These are phyloP conservation scores for Phenganax stokvisi DNA, from an alignment of 92 coral and sea anemone species.

Conservation along the genomic window DNA sequence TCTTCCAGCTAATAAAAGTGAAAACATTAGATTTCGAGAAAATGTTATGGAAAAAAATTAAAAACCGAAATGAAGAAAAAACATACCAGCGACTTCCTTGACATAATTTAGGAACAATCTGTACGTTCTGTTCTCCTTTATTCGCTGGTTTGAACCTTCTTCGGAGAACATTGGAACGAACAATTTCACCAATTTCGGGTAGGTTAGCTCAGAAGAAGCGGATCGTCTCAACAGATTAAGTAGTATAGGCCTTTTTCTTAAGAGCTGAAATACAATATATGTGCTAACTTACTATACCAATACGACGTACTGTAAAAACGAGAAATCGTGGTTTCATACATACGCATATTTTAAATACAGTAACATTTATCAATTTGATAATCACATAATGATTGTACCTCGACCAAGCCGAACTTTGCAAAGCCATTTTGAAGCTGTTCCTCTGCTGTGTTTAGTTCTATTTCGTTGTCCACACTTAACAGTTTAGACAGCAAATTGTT, in stretches of 20 bases:
- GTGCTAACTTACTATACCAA: neutral
- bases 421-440: neutral
- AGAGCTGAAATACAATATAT: conserved; percentile 33
- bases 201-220: conserved; percentile 27
- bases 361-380: too few species aligned
- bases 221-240: conserved; percentile 41
- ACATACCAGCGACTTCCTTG: conserved; percentile 51
- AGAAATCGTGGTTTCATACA: too few species aligned
- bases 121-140: conserved; percentile 38
- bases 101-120: conserved; percentile 48
- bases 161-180: conserved; percentile 29
- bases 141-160: conserved; percentile 40
- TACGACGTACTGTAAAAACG: neutral
- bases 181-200: conserved; percentile 43
- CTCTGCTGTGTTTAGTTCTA: neutral
- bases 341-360: too few species aligned
- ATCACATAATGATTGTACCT: too few species aligned
- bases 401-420: neutral
- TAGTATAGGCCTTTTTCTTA: conserved; percentile 44
- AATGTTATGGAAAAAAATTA: neutral
- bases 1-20: too few species aligned
- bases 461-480: neutral
- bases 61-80: neutral
- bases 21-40: too few species aligned
- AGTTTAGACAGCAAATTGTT: neutral